These are phyloP conservation scores for Porites evermanni DNA, from an alignment of 92 coral and sea anemone genomes.

Conservation along the genomic window DNA sequence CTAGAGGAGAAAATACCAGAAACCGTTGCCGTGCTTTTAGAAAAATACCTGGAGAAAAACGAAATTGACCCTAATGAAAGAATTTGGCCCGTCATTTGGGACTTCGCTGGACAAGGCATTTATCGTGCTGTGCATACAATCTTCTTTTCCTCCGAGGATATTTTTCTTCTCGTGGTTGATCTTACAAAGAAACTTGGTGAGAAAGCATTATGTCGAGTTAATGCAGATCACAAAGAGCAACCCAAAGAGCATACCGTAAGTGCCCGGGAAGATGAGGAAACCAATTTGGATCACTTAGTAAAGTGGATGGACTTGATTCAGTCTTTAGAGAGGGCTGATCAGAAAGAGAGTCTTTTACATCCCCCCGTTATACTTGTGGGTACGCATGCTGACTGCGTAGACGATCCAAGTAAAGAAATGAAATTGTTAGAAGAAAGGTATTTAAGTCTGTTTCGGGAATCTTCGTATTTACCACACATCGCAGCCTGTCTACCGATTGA, in stretches of 20 bases:
- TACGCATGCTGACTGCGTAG: slow-evolving; percentile 6
- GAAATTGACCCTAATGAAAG: neutral
- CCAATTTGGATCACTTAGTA: slow-evolving; percentile 20
- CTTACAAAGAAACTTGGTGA: neutral
- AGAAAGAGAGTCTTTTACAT: neutral
- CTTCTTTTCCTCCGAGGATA: neutral
- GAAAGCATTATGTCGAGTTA: neutral
- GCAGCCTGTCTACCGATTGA: neutral
- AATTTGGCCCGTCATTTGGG: slow-evolving; percentile 13
- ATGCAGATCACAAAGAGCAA: neutral
- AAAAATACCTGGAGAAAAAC: neutral
- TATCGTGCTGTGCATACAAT: slow-evolving; percentile 7
- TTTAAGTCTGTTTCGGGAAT: too few relatives aligned
- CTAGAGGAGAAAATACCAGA: neutral
- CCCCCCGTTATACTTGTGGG: slow-evolving; percentile 4
- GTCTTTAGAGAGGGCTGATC: neutral
- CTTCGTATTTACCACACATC: neutral
- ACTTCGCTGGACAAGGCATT: neutral
- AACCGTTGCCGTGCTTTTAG: neutral
- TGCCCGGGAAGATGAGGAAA: neutral
- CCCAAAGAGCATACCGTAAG: too few relatives aligned
- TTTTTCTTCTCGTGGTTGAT: neutral
- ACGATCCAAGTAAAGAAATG: neutral
- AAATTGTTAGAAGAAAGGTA: neutral
- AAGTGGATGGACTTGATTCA: slow-evolving; percentile 18